These are phyloP conservation scores for Aplysina aerophoba DNA, from an alignment of 37 sponge, comb jelly and placozoan species.

Conservation along the genomic window DNA sequence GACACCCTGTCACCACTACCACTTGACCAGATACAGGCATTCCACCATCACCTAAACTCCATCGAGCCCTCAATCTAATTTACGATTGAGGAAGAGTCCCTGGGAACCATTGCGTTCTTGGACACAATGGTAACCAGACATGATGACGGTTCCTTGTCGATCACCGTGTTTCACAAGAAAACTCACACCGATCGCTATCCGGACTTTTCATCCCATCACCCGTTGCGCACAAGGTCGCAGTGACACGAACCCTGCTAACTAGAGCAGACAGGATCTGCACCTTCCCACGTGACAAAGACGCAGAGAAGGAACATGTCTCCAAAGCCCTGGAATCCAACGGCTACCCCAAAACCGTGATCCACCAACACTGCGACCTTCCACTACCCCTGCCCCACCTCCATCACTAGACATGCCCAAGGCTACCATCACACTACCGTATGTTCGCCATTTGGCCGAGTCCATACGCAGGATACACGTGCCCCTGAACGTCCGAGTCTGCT, in stretches of 20 bases:
- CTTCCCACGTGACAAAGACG: not conserved
- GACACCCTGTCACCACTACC: slow-evolving; percentile 27
- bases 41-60: slow-evolving; percentile 38
- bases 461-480: not conserved
- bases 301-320: not conserved
- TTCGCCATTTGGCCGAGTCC: slow-evolving; percentile 18
- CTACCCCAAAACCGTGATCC: not conserved
- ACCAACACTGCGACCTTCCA: not conserved
- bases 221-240: slow-evolving; percentile 5
- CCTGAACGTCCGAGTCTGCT: slow-evolving; percentile 1
- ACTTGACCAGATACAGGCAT: not conserved
- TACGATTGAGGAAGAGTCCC: slow-evolving; percentile 16
- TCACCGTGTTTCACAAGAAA: slow-evolving; percentile 20
- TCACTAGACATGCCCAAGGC: slow-evolving; percentile 4
- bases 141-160: slow-evolving; percentile 31
- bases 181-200: slow-evolving; percentile 37
- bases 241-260: slow-evolving; percentile 1
- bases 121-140: slow-evolving; percentile 14
- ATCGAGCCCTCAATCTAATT: slow-evolving; percentile 41
- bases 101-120: slow-evolving; percentile 22
- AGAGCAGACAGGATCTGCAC: slow-evolving; percentile 9
- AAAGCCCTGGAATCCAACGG: not conserved
- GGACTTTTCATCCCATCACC: not conserved
- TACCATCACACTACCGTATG: not conserved
- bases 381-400: not conserved